Conservation (phyloP, 2,113 vertebrate genomes). For the Alaudala cheleensis region DNA sequence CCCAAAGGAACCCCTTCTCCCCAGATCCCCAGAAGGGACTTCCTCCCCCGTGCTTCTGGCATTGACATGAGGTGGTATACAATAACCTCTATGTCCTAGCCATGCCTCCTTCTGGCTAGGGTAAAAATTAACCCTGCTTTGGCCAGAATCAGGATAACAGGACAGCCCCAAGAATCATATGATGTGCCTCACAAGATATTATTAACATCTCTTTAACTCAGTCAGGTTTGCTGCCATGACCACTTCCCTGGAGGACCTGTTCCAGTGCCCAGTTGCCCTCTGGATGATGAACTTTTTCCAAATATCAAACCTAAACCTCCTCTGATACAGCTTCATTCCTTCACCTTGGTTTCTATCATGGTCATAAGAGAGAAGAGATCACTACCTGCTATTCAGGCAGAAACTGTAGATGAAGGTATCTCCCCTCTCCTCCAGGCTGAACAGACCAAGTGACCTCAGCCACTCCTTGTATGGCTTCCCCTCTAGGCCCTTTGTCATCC, state of each 20-base stretch:
- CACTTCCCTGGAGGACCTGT: background rate
- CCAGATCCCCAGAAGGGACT: accelerated
- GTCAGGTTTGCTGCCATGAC: background rate
- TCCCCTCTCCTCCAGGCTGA: background rate
- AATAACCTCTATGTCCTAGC: background rate
- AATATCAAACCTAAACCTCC: background rate
- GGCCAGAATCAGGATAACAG: background rate
- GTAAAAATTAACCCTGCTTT: background rate
- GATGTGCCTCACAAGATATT: background rate
- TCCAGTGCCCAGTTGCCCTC: background rate
- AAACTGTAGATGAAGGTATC: background rate
- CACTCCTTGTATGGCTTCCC: background rate
- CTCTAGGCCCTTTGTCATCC: background rate
- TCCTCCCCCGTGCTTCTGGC: accelerated
- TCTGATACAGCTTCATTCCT: background rate
- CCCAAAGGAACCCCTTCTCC: background rate
- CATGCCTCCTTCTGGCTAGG: background rate
- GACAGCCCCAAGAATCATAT: background rate
- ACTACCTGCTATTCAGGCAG: too few relatives aligned
- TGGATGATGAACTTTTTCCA: background rate
- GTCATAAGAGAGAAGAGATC: background rate
- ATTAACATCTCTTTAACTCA: background rate
- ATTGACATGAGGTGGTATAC: background rate
- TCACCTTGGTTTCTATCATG: background rate
- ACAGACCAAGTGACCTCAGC: background rate